Conservation (phyloP, 2,797 vertebrate genomes). For the Alauda arvensis region DNA sequence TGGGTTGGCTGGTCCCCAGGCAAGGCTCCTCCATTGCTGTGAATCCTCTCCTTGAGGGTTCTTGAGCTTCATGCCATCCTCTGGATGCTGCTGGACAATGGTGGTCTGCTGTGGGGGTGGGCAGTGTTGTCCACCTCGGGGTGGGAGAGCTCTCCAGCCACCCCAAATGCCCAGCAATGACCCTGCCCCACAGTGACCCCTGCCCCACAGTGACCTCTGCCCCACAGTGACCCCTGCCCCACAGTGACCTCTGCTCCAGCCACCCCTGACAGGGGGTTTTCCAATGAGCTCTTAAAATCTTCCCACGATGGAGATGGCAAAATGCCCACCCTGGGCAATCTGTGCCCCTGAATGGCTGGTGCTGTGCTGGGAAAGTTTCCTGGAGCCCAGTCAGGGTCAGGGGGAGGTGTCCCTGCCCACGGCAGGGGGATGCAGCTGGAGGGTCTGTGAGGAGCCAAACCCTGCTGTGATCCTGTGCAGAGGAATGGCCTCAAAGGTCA, state of each 20-base stretch:
- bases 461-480: not conserved
- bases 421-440: not conserved
- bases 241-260: not conserved
- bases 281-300: not conserved
- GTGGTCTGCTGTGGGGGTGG: accelerated
- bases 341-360: accelerated
- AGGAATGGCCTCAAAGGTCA: not conserved
- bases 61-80: accelerated
- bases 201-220: not conserved
- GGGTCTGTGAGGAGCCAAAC: not conserved
- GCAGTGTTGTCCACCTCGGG: accelerated
- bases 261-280: not conserved
- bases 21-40: accelerated
- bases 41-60: not conserved
- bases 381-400: not conserved
- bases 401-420: not conserved
- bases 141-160: not conserved
- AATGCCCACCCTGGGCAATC: accelerated
- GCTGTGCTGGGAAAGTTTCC: not conserved
- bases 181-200: too few species aligned
- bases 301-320: accelerated
- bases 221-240: too few species aligned
- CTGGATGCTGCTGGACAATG: not conserved
- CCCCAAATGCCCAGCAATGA: not conserved
- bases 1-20: accelerated